Evolutionary conservation across 2,888 invertebrate species (phyloP).

Genomic region (Eupithecia inturbata): DNA sequence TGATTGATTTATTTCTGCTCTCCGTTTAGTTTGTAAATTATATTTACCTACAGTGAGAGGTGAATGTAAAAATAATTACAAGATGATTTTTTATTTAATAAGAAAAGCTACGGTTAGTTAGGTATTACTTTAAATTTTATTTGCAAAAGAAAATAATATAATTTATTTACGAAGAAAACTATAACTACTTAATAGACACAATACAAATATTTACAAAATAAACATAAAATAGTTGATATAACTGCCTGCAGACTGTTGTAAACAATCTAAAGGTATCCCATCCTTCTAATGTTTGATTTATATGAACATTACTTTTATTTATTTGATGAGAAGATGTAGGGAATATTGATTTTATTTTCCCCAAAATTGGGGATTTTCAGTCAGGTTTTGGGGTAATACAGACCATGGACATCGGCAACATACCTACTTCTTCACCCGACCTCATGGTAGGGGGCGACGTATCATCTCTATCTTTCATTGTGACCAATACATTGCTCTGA

Average conservation of each 20-base stretch:
- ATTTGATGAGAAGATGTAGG: too few species aligned
- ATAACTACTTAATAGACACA: background rate
- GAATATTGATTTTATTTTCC: too few species aligned
- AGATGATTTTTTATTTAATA: background rate
- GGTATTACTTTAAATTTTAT: background rate
- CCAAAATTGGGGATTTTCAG: too few species aligned
- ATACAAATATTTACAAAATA: background rate
- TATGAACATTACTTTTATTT: too few species aligned
- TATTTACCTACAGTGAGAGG: background rate
- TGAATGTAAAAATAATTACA: background rate
- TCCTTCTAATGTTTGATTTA: too few species aligned
- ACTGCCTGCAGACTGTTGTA: background rate
- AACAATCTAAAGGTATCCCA: background rate
- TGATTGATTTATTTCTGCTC: slow-evolving; percentile 27
- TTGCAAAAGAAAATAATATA: background rate
- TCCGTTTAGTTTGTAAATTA: background rate
- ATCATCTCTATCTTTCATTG: too few species aligned
- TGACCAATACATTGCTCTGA: too few species aligned
- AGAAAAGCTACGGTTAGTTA: background rate
- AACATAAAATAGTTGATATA: too few species aligned
- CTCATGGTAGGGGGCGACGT: too few species aligned
- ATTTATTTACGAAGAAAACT: background rate
- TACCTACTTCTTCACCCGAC: too few species aligned
- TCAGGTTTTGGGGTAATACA: too few species aligned
- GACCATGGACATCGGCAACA: too few species aligned